phyloP scores from a whole-genome alignment of 64 coral and sea anemone species.

The Stylophora pistillata region DNA sequence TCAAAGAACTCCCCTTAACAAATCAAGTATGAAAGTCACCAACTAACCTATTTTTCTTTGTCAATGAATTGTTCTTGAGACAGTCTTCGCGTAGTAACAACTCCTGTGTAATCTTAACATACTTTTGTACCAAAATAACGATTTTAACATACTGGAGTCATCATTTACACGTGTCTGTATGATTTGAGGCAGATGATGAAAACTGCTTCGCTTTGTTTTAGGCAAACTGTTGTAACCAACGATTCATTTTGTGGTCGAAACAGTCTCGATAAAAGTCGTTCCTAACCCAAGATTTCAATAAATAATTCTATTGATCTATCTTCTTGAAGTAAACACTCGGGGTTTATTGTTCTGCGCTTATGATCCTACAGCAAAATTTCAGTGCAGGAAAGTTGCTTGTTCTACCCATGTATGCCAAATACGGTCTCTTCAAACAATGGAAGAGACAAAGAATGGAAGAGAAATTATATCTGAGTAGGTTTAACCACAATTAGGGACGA shows the following conservation, averaged over 20 bases:
- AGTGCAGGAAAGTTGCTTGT: background rate
- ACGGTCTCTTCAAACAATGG: background rate
- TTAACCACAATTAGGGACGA: background rate
- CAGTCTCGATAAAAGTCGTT: background rate
- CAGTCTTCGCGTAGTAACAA: no score
- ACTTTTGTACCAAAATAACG: background rate
- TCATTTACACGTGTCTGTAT: background rate
- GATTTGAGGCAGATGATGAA: background rate
- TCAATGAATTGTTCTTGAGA: no score
- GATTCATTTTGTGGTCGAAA: background rate
- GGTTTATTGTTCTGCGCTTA: background rate
- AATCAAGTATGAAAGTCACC: no score
- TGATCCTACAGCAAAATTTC: background rate
- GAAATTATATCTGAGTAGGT: background rate
- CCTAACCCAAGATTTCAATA: background rate
- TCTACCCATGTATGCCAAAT: background rate
- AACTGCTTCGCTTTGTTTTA: background rate
- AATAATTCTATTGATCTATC: background rate
- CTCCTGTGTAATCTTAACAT: background rate
- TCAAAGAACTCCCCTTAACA: no score
- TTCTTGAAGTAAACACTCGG: background rate
- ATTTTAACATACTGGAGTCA: background rate
- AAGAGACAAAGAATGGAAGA: background rate
- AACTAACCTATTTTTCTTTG: no score
- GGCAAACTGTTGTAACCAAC: background rate